phyloP scores from a whole-genome alignment of 2,797 vertebrate species.

The Vultur gryphus region DNA sequence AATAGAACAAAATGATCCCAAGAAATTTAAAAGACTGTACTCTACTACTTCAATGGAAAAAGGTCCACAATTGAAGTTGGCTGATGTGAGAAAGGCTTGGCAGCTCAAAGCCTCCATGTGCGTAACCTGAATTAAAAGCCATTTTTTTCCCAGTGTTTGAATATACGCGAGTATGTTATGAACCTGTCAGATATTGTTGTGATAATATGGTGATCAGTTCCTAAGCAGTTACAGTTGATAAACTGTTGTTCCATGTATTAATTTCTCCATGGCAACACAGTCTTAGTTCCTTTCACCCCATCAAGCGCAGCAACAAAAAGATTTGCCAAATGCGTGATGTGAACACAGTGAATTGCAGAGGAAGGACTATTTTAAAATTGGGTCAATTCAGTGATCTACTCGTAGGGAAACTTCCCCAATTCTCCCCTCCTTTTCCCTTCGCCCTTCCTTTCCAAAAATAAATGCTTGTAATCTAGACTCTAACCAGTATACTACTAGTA shows the following conservation, averaged over 20 bases:
- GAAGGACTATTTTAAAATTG: background rate
- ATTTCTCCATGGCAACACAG: conserved; percentile 46
- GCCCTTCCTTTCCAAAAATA: background rate
- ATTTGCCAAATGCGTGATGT: background rate
- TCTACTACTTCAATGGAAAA: background rate
- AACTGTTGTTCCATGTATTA: conserved; percentile 13
- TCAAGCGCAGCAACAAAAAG: background rate
- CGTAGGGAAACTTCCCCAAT: background rate
- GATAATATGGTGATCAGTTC: conserved; percentile 15
- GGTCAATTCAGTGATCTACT: background rate
- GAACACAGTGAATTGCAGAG: background rate
- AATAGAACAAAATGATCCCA: background rate
- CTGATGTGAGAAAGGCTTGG: background rate
- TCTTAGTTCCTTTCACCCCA: background rate
- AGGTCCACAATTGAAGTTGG: background rate
- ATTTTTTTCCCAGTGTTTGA: background rate
- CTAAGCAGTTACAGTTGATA: background rate
- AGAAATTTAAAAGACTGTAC: background rate
- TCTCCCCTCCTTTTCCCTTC: background rate
- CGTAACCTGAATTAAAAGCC: background rate
- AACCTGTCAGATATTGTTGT: background rate
- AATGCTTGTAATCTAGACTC: background rate
- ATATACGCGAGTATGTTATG: background rate
- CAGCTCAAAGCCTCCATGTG: background rate
- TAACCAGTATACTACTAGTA: background rate